Base-by-base conservation (phyloP, 35 echinoderm and acorn worm genomes). In the Acanthaster planci region DNA sequence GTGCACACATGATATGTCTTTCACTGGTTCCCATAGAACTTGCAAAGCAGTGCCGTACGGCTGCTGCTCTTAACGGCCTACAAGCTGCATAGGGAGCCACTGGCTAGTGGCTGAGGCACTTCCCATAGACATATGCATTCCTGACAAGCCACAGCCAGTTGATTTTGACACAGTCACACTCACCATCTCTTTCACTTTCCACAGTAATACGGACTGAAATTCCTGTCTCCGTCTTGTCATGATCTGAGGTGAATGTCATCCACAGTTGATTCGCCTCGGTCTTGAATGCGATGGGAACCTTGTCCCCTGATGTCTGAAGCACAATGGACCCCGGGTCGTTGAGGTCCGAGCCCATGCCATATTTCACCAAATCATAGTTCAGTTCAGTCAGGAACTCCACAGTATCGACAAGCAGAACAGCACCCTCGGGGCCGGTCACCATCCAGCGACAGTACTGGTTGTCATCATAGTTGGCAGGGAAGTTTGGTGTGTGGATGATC, bases 361-460 rank as follows among this genome's bases (percentile, higher is more conserved):
- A 51, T 7, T 21, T 27, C 29, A 81, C 15, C 40, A 19, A 81
- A 16, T 81, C 79, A 52, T 81, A 81, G 32, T 81, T 32, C 79
- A 72, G 30, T 26, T 72, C 81, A 26, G 56, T 59, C 6, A 57
- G 38, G 56, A 83, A 83, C 35, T 83, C 81, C 14, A 53, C 35
- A 15, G 81, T 83, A 5, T 83, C 52, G 31, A 83, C 55, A 0
- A 38, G 81, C 34, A 83, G 53, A 18, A 83, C 51, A 37, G 79
- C 89, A 21, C 92, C 96, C 14, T 77, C 44, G 32, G 85, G 75
- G 18, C 85, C 78, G 16, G 53, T 23, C 14, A 99, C 57, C 30
- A 82, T 67, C 96, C 96, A 99, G 8, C 85, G 86, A 37, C 96
- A 99, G 86, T 80, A 99, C 19, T 91, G 85, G 52, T 99, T 94